Evolutionary conservation across 23 tunicate species (phyloP).

Genomic region (Styela plicata): DNA sequence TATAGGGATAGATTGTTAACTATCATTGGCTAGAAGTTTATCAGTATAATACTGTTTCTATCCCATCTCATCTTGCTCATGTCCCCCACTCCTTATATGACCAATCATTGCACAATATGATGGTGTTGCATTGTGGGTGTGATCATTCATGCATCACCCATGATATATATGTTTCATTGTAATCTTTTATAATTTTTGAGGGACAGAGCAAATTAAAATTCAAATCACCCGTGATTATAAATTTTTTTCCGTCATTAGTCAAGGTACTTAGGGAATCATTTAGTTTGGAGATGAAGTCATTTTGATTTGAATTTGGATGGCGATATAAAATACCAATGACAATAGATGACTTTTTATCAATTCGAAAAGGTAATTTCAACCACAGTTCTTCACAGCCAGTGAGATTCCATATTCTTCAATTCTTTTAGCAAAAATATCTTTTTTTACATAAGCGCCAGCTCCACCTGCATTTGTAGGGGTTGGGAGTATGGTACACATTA

Average conservation of each 20-base stretch:
- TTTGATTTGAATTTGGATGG: not conserved
- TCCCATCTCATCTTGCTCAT: too few species aligned
- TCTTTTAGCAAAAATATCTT: not conserved
- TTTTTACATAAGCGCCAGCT: not conserved
- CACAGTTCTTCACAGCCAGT: not conserved
- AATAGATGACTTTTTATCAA: not conserved
- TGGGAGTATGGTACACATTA: not conserved
- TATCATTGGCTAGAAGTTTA: too few species aligned
- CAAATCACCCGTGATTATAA: not conserved
- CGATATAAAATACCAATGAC: not conserved
- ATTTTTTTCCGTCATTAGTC: not conserved
- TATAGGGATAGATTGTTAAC: too few species aligned
- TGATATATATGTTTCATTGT: too few species aligned
- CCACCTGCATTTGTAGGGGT: not conserved
- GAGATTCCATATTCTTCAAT: not conserved
- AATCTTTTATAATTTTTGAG: not conserved
- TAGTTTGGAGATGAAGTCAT: not conserved
- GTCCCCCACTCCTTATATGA: too few species aligned
- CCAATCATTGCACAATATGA: too few species aligned
- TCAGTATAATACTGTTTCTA: too few species aligned
- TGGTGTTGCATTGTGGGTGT: too few species aligned
- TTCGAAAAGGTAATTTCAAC: not conserved
- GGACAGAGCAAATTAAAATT: not conserved
- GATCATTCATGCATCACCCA: too few species aligned
- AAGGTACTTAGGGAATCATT: not conserved